Conservation (phyloP, 2,113 vertebrate species). For the Cebus imitator region DNA sequence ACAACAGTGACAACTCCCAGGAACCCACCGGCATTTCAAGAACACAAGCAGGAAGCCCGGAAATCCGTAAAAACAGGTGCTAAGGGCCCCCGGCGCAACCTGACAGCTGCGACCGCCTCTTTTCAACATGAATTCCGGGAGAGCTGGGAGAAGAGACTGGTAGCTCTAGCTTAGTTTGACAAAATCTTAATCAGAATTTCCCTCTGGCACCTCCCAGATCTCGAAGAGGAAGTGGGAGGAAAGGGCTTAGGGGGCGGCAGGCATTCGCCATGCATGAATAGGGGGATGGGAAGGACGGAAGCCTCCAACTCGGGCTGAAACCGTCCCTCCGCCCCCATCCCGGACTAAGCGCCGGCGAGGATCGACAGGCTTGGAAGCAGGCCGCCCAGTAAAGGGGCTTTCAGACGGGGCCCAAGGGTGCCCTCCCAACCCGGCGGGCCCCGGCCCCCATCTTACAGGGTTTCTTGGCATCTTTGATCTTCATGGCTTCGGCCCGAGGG, state of each 20-base stretch:
- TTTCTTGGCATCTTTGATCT: conserved; percentile 91
- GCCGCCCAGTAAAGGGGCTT: background rate
- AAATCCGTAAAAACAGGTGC: background rate
- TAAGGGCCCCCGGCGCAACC: background rate
- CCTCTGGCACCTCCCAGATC: background rate
- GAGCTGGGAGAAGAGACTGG: background rate
- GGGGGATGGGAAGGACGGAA: background rate
- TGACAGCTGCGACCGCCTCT: background rate
- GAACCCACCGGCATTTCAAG: conserved; percentile 51
- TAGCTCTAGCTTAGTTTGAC: background rate
- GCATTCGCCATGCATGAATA: rapidly evolving
- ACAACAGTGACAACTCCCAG: conserved; percentile 31
- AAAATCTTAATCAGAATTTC: background rate
- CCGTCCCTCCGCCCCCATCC: background rate
- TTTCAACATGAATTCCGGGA: background rate
- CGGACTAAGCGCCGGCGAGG: background rate
- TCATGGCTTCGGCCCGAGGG: conserved; percentile 79
- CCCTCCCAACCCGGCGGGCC: background rate
- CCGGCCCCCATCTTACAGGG: conserved; percentile 83
- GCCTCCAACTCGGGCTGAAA: background rate
- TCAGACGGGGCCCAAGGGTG: background rate
- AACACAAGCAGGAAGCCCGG: conserved; percentile 4
- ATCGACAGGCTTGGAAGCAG: background rate
- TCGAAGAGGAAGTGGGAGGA: background rate
- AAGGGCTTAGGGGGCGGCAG: background rate